Conservation (phyloP, 2,113 vertebrate genomes). For the Engystomops pustulosus region DNA sequence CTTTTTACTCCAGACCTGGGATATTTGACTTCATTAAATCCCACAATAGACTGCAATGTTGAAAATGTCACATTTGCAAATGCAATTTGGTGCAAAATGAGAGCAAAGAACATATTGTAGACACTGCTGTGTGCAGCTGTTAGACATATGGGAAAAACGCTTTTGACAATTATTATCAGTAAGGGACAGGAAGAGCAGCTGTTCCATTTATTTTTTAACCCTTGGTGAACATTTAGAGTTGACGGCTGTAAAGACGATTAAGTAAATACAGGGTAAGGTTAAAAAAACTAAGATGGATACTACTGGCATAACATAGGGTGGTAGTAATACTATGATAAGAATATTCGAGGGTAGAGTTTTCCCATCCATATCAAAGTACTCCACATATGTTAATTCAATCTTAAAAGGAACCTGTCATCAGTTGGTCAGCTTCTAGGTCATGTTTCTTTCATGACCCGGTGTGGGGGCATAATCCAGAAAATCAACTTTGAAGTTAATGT, state of each 20-base stretch:
- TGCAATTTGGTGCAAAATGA: conserved; percentile 12
- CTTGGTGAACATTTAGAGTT: not conserved
- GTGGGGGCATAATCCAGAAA: no score
- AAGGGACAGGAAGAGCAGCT: conserved; percentile 49
- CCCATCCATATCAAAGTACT: not conserved
- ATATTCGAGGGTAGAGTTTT: not conserved
- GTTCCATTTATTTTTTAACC: conserved; percentile 39
- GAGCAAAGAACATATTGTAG: conserved; percentile 40
- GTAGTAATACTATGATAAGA: not conserved
- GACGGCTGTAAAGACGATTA: not conserved
- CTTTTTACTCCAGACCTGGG: not conserved
- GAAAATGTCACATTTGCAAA: conserved; percentile 30
- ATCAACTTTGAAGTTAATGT: no score
- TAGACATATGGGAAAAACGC: conserved; percentile 37
- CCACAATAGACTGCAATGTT: not conserved
- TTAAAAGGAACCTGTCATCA: no score
- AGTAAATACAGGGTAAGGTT: not conserved
- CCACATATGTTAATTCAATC: not conserved
- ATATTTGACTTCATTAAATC: not conserved
- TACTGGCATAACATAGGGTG: not conserved
- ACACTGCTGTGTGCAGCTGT: conserved; percentile 46
- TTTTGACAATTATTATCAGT: conserved; percentile 53
- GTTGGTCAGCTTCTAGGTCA: no score
- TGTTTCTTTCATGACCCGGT: no score
- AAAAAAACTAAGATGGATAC: not conserved